Conservation (phyloP, 1,140 invertebrate genomes). For the Lasaia peninsularis region DNA sequence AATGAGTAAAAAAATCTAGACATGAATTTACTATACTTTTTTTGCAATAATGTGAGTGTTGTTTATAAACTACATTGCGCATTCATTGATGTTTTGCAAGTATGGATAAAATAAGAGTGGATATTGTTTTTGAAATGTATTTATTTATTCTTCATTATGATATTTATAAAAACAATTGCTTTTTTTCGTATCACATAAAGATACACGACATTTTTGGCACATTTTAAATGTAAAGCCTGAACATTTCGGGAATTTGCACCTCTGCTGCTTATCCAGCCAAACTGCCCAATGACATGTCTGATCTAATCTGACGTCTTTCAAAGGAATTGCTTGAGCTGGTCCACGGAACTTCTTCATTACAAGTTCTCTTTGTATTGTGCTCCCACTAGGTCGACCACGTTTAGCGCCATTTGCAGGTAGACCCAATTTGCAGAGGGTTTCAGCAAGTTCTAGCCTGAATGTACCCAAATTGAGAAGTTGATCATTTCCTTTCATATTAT, state of each 20-base stretch:
- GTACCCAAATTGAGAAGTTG: slow-evolving; percentile 36
- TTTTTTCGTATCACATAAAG: slow-evolving; percentile 51
- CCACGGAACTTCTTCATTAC: slow-evolving; percentile 42
- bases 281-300: slow-evolving; percentile 44
- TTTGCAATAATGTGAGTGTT: slow-evolving; percentile 39
- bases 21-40: slow-evolving; percentile 39
- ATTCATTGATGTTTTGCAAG: slow-evolving; percentile 27
- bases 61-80: slow-evolving; percentile 43
- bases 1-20: slow-evolving; percentile 42
- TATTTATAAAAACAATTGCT: slow-evolving; percentile 52
- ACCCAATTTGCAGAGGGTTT: slow-evolving; percentile 40
- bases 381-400: slow-evolving; percentile 39
- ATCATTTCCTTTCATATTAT: slow-evolving; percentile 40
- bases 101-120: slow-evolving; percentile 25
- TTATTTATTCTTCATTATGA: slow-evolving; percentile 44
- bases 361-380: slow-evolving; percentile 41
- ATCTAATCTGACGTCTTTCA: slow-evolving; percentile 42
- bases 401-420: slow-evolving; percentile 45
- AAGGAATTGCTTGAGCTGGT: slow-evolving; percentile 43
- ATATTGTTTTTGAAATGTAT: slow-evolving; percentile 44
- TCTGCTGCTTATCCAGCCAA: slow-evolving; percentile 46
- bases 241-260: slow-evolving; percentile 49
- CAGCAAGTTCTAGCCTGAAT: slow-evolving; percentile 41
- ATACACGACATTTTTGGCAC: slow-evolving; percentile 48
- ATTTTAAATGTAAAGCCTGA: slow-evolving; percentile 38